These are phyloP conservation scores for Gobius niger DNA, from an alignment of 2,113 vertebrate genomes.

Conservation along the genomic window DNA sequence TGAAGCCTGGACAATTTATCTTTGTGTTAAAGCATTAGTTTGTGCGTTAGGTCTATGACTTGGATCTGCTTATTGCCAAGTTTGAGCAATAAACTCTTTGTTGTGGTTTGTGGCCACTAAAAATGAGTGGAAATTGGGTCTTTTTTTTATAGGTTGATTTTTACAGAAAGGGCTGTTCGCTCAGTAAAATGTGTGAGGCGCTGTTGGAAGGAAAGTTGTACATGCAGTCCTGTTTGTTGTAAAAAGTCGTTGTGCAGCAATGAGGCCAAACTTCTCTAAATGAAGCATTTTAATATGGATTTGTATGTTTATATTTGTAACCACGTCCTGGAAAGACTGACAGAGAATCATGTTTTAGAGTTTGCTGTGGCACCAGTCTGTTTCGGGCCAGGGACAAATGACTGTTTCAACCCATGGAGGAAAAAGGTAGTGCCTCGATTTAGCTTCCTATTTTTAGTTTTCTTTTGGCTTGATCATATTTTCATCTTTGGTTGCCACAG, in stretches of 20 bases:
- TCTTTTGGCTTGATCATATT: background rate
- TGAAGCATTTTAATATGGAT: background rate
- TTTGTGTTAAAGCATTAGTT: conserved; percentile 60
- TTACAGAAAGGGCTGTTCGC: conserved; percentile 25
- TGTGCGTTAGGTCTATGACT: conserved; percentile 51
- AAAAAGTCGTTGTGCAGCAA: conserved; percentile 29
- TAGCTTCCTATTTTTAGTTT: background rate
- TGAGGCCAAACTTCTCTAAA: conserved; percentile 16
- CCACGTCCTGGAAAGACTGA: conserved; percentile 30
- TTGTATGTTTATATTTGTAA: conserved; percentile 24
- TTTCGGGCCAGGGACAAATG: conserved; percentile 17
- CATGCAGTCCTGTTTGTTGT: conserved; percentile 25
- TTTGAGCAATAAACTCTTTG: conserved; percentile 62
- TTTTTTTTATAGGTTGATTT: conserved; percentile 22
- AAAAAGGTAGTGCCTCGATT: conserved; percentile 1
- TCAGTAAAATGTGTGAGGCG: conserved; percentile 27
- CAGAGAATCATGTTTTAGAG: conserved; percentile 13
- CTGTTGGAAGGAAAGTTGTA: conserved; percentile 18
- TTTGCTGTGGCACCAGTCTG: conserved; percentile 25
- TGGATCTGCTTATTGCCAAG: conserved; percentile 33
- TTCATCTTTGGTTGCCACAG: background rate
- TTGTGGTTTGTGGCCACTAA: conserved; percentile 51
- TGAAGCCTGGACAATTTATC: conserved; percentile 62
- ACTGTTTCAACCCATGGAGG: conserved; percentile 13
- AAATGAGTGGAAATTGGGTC: conserved; percentile 18